Evolutionary conservation across 1,140 invertebrate genomes (phyloP).

Genomic region (Thereuonema tuberculata): DNA sequence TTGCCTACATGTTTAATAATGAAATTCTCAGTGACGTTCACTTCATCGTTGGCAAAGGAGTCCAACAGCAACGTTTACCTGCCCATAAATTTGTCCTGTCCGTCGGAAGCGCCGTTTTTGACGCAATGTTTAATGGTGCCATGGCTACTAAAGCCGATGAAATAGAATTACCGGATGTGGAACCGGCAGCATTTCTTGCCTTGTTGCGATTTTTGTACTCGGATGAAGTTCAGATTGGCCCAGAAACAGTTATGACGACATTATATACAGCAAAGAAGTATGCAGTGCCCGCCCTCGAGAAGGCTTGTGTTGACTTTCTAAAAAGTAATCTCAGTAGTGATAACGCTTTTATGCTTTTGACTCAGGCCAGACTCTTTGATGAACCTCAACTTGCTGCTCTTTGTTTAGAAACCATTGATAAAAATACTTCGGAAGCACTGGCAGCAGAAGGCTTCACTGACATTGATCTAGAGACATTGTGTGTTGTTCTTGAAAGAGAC

Average conservation of each 20-base stretch:
- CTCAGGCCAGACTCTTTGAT: slow-evolving; percentile 63
- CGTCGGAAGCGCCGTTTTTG: slow-evolving; percentile 68
- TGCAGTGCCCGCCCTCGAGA: slow-evolving; percentile 63
- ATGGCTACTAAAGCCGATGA: slow-evolving; percentile 49
- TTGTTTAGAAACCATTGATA: slow-evolving; percentile 74
- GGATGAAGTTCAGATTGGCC: slow-evolving; percentile 70
- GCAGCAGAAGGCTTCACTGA: slow-evolving; percentile 74
- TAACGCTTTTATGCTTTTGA: slow-evolving; percentile 73
- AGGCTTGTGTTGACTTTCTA: slow-evolving; percentile 71
- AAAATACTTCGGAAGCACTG: slow-evolving; percentile 64
- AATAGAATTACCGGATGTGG: slow-evolving; percentile 69
- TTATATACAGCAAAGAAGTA: slow-evolving; percentile 79
- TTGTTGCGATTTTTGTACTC: slow-evolving; percentile 62
- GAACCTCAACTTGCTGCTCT: slow-evolving; percentile 60
- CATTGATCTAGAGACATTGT: slow-evolving; percentile 68
- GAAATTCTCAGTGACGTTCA: slow-evolving; percentile 65
- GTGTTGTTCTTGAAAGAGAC: slow-evolving; percentile 63
- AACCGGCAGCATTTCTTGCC: slow-evolving; percentile 58
- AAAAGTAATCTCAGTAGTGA: slow-evolving; percentile 62
- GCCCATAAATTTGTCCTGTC: slow-evolving; percentile 73
- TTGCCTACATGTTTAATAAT: slow-evolving; percentile 65
- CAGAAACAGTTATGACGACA: slow-evolving; percentile 75
- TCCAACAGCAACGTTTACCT: slow-evolving; percentile 54
- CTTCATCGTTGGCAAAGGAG: slow-evolving; percentile 55
- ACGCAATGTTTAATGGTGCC: slow-evolving; percentile 73